phyloP scores from a whole-genome alignment of 2,888 invertebrate species.

The Sarcophaga rosellei region DNA sequence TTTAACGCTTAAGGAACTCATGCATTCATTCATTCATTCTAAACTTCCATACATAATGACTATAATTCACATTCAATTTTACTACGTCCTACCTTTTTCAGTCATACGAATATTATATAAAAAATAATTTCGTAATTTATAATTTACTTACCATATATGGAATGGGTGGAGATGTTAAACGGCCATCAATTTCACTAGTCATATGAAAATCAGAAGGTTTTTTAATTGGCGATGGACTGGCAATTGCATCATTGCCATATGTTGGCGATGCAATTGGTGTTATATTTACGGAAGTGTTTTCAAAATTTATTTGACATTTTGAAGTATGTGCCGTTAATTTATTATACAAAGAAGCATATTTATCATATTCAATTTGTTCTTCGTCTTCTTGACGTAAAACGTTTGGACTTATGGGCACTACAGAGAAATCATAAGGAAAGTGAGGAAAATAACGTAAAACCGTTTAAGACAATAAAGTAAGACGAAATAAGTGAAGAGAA shows the following conservation, averaged over 20 bases:
- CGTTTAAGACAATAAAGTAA: slow-evolving; percentile 4
- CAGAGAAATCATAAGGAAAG: neutral
- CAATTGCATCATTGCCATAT: slow-evolving; percentile 52
- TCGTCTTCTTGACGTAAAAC: neutral
- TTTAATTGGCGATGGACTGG: slow-evolving; percentile 63
- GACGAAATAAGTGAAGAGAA: neutral
- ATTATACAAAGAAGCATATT: slow-evolving; percentile 44
- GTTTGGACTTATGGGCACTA: slow-evolving; percentile 14
- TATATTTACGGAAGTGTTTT: slow-evolving; percentile 41
- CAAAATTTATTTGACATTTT: slow-evolving; percentile 53
- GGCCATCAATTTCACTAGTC: slow-evolving; percentile 66
- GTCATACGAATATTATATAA: neutral
- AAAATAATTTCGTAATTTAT: neutral
- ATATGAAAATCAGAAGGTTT: slow-evolving; percentile 56
- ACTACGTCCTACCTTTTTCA: too few species aligned
- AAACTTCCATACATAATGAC: too few species aligned
- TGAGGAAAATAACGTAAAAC: neutral
- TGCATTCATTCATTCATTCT: too few species aligned
- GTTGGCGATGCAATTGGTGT: slow-evolving; percentile 64
- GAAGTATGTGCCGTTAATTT: slow-evolving; percentile 44
- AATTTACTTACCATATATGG: slow-evolving; percentile 64
- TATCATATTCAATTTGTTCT: slow-evolving; percentile 24
- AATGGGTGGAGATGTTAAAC: slow-evolving; percentile 61
- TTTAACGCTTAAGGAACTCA: too few species aligned
- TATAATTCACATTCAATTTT: too few species aligned